Evolutionary conservation across 2,797 vertebrate genomes (phyloP), one percentile per base, ranked within the genome.

Genomic region (Muscicapa comitata): DNA sequence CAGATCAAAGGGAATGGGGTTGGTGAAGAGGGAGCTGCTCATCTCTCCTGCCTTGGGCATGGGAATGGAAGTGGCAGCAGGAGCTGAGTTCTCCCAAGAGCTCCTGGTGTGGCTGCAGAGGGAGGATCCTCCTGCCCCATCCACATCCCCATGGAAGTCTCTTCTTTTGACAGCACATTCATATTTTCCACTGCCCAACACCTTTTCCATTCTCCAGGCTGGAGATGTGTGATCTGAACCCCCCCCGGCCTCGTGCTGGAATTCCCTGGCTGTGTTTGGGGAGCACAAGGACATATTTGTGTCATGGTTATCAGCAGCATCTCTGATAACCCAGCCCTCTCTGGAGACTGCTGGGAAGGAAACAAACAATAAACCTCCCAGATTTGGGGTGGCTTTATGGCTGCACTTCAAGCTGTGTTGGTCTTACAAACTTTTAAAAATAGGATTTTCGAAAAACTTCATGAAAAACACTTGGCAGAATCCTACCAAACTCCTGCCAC

Each of bases 311-410:
- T 98, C 98, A 96, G 90, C 93, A 92, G 62, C 47, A 48, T 92
- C 91, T 90, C 95, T 75, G 91, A 97, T 96, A 97, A 86, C 90
- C 90, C 83, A 58, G 95, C 90, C 88, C 94, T 90, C 96, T 90
- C 81, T 42, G 87, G 85, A 63, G 90, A 45, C 54, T 76, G 76
- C 79, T 91, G 92, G 88, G 95, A 96, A 97, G 89, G 91, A 57
- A 97, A 86, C 96, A 97, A 96, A 96, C 96, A 96, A 87, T 96
- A 96, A 97, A 96, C 88, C 94, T 94, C 75, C 88, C 82, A 93
- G 95, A 94, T 95, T 26, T 97, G 95, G 95, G 95, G 90, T 86
- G 91, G 59, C 95, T 96, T 96, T 98, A 96, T 94, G 94, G 91
- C 94, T 91, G 90, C 70, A 42, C 90, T 72, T 88, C 13, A 59